Evolutionary conservation across 2,797 vertebrate genomes (phyloP), one percentile per base, ranked within the genome.

Genomic region (Mormyrus proboscirostris): DNA sequence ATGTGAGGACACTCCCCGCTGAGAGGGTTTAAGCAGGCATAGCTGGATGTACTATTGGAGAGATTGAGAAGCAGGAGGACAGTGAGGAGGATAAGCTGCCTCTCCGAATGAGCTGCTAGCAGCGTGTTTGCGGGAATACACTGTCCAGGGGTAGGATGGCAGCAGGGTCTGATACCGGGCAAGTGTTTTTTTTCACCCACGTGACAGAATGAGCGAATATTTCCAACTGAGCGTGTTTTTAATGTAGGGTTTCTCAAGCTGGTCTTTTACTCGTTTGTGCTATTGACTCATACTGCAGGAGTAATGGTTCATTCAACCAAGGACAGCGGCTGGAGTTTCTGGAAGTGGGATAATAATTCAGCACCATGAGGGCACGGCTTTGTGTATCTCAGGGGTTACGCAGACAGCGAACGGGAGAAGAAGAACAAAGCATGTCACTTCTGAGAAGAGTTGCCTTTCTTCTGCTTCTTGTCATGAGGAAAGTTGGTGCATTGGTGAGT

Each of bases 401-500:
- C 33, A 84, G 57, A 65, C 73, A 83, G 87, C 86, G 73, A 25
- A 85, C 83, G 49, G 12, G 73, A 29, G 53, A 51, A 47, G 73
- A 79, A 1, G 16, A 87, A 87, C 33, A 33, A 38, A 59, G 90
- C 47, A 95, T 95, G 94, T 87, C 91, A 33, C 90, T 90, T 51
- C 10, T 88, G n/a, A 83, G 65, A 25, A 89, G 89, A 91, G 57
- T 89, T 29, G 29, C 44, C 69, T 65, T 84, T 41, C 51, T 94
- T 89, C 88, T 89, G 92, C 62, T 95, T 91, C 89, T 94, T 88
- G 6, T 91, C 90, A 47, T 93, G 3, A 69, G 91, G 53, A 89
- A 91, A 59, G 93, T 91, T 33, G 86, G 91, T n/a, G 94, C 94
- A 19, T 89, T 95, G 94, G 95, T 96, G 89, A 95, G 95, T 89